Evolutionary conservation across 2,113 vertebrate species (phyloP), one percentile per base, ranked within the genome.

Genomic region (Macquaria australasica): DNA sequence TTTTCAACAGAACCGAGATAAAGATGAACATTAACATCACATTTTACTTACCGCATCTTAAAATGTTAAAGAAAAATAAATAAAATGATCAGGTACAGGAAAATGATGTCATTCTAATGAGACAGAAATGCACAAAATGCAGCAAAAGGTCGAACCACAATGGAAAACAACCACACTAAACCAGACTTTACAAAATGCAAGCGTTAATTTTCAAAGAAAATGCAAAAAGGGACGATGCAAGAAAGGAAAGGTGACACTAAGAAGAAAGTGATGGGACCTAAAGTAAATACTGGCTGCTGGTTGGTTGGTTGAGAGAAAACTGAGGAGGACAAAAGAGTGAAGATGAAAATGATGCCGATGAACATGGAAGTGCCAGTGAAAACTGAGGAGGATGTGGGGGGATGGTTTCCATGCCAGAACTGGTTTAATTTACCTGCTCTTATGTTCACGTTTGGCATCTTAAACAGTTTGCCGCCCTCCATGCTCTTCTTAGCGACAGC

Each of bases 391-490:
- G 81, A 88, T 45, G 82, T 62, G n/a, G 62, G 67, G 73, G 73
- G 62, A 71, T 85, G 87, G 80, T 79, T 72, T 88, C 89, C 90
- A 92, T 93, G 94, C 82, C 60, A 20, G 73, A 68, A 90, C 55
- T 48, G 83, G 31, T 77, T 85, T 87, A 70, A 68, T 87, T 96
- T 96, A 96, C 95, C 95, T 96, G 93, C 72, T 86, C 77, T 90
- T 77, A 92, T 75, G 81, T 90, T 94, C 92, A 94, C 51, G 78
- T 81, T 92, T 45, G 94, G 86, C 88, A 94, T 89, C 89, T 87
- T 91, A 74, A 92, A 88, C 60, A 77, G 64, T 87, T 87, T 92
- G 3, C 82, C 62, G 31, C 87, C 91, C 63, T 80, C 89, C 2
- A 0, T 7, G 6, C 83, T 92, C 94, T 88, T 93, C 89, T 76